Evolutionary conservation across 2,888 invertebrate species (phyloP).

Genomic region (Melikaiella ostensackeni): DNA sequence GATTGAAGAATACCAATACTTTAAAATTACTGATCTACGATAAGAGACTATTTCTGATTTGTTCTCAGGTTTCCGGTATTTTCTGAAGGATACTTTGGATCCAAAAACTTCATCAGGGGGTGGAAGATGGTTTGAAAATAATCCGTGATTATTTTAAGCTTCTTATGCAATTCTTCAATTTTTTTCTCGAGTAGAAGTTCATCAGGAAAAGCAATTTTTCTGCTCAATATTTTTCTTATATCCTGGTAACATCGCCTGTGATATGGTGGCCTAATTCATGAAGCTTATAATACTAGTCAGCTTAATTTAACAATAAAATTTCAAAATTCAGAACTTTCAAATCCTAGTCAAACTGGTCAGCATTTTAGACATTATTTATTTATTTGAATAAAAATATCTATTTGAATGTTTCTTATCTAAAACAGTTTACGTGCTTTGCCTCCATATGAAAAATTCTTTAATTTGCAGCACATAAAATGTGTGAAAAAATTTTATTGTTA

Average conservation of each 20-base stretch:
- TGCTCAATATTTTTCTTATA: not conserved
- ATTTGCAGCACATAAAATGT: too few species aligned
- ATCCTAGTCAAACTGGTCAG: too few species aligned
- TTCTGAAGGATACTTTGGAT: not conserved
- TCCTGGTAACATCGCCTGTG: not conserved
- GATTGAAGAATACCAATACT: not conserved
- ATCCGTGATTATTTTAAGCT: not conserved
- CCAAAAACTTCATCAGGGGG: not conserved
- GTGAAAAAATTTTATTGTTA: too few species aligned
- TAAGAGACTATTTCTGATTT: not conserved
- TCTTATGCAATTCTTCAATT: not conserved
- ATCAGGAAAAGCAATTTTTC: not conserved
- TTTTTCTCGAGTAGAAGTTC: not conserved
- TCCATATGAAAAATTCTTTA: too few species aligned
- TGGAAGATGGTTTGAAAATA: not conserved
- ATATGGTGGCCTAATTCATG: not conserved
- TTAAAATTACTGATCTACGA: too few species aligned
- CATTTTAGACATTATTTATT: too few species aligned
- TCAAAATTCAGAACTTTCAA: not conserved
- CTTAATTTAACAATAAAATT: not conserved
- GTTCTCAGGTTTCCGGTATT: not conserved
- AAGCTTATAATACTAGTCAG: not conserved
- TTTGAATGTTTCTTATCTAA: too few species aligned
- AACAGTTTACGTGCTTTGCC: too few species aligned
- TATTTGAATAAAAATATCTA: too few species aligned